These are phyloP conservation scores for Scolopax mira DNA, from an alignment of 2,113 vertebrate genomes.

Conservation along the genomic window DNA sequence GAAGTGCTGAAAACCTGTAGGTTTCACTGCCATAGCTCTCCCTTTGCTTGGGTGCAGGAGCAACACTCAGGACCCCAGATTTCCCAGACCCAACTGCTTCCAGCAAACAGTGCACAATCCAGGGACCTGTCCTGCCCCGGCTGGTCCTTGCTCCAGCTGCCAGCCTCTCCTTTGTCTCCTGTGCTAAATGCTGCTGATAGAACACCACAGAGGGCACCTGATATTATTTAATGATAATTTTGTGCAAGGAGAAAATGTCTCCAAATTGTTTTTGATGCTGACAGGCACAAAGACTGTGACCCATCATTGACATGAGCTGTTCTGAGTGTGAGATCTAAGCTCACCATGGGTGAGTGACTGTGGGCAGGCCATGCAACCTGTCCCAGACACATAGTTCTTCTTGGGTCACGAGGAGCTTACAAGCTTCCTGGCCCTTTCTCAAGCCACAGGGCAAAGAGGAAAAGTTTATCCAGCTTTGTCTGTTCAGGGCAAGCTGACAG, in stretches of 20 bases:
- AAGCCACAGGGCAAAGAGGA: background rate
- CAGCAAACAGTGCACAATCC: background rate
- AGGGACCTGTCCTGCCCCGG: background rate
- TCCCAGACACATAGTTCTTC: accelerated
- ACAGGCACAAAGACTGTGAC: background rate
- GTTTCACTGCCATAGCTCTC: background rate
- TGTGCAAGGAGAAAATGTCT: background rate
- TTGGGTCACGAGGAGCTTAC: background rate
- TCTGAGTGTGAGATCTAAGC: background rate
- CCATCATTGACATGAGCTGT: background rate
- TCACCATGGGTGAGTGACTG: background rate
- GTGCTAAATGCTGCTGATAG: accelerated
- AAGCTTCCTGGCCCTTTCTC: background rate
- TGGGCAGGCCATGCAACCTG: background rate
- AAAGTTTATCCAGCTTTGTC: background rate
- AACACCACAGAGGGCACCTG: background rate
- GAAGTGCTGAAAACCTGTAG: background rate
- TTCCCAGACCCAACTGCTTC: background rate
- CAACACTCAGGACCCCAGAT: background rate
- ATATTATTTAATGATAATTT: background rate
- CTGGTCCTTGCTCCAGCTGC: background rate
- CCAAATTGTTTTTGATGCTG: background rate
- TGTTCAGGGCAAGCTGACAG: background rate
- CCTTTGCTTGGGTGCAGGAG: background rate
- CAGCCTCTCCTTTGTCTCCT: background rate